Base-by-base conservation (phyloP, 2,797 vertebrate genomes). In the Eleutherodactylus coqui region DNA sequence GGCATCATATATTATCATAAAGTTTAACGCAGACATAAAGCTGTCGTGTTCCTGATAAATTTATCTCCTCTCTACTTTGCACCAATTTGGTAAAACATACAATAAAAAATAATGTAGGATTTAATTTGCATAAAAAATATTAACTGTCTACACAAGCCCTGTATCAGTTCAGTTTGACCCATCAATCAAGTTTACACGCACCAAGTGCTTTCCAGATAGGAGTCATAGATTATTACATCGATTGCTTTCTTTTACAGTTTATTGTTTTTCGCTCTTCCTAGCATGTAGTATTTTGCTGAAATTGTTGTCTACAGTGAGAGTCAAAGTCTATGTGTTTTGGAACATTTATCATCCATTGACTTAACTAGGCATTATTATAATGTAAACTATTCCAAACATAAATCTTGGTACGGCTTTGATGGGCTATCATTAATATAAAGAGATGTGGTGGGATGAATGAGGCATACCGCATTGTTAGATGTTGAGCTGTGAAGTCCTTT, bases 21-120 rank as follows among this genome's bases (percentile, higher is more conserved):
- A 76, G 58, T 75, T 81, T 87, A 81, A 81, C 36, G 21, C 29
- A 45, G 81, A 36, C 58, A 76, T 87, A 85, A 87, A 87, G 27
- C 82, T 87, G 77, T 81, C 77, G 85, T 45, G 13, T 69, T 9
- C 29, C 53, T 38, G 58, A 84, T 36, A 69, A 81, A 87, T 87
- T 84, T 53, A 73, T 76, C 47, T 51, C 75, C 77, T 75, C 58
- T 27, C 16, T 49, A 32, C 70, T 75, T 81, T 81, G 69, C 21
- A 55, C 78, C 53, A 75, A 84, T 87, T 84, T 81, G 38, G 82
- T 76, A 87, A 84, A 87, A 85, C 70, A 58, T 49, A 81, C 77
- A 67, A 64, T 81, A 85, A 76, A 81, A 73, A 55, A 47, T 64
- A 67, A 58, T 76, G 45, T 76, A 16, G 43, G 53, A 67, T 80